Conservation (phyloP, 2,888 invertebrate genomes). For the Alsophila aescularia region DNA sequence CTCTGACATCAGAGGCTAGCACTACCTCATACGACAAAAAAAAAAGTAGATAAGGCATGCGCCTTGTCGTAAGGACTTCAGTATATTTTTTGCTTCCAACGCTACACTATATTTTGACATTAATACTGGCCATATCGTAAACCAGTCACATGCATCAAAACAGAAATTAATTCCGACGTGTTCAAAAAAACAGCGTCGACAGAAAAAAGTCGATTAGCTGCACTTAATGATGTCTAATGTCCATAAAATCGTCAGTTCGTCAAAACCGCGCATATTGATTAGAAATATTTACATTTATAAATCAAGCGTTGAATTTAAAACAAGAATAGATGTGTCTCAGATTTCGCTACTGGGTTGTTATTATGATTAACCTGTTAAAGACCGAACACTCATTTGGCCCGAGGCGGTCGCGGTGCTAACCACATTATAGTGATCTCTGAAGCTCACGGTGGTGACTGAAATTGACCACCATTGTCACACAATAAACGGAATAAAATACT, state of each 20-base stretch:
- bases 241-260: constrained; percentile 42
- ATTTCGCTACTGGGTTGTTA: constrained; percentile 24
- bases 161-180: constrained; percentile 34
- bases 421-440: too few species aligned
- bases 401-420: too few species aligned
- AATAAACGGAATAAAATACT: too few species aligned
- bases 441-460: too few species aligned
- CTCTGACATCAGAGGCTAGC: too few species aligned
- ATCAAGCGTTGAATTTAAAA: constrained; percentile 21
- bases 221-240: constrained; percentile 38
- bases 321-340: constrained; percentile 17
- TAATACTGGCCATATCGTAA: constrained; percentile 30
- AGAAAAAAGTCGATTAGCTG: constrained; percentile 36
- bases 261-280: constrained; percentile 37
- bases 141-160: constrained; percentile 38
- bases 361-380: neutral
- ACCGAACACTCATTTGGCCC: too few species aligned
- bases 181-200: constrained; percentile 22
- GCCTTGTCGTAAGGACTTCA: neutral
- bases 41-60: too few species aligned
- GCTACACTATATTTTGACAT: constrained; percentile 39
- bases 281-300: constrained; percentile 34
- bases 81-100: constrained; percentile 23
- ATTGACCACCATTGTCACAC: too few species aligned
- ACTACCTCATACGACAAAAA: too few species aligned